Percentiles rank a stretch among this genome's conserved stretches.
Conservation (phyloP, 2,797 vertebrate genomes). For the Gambusia yucatana region DNA sequence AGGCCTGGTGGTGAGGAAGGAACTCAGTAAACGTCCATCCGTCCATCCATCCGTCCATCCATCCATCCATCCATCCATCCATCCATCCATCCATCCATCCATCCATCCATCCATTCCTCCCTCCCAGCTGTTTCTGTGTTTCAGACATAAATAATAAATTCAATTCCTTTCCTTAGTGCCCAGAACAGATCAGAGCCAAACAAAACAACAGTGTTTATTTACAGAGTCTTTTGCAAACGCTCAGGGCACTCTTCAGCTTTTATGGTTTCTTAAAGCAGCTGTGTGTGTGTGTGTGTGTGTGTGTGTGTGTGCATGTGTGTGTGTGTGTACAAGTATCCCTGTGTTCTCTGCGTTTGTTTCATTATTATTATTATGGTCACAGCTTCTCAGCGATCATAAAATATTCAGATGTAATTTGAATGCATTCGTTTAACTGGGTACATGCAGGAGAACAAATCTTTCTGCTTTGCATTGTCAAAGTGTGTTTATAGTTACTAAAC, state of each 20-base stretch:
- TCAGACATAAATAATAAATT: not conserved
- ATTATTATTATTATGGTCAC: not conserved
- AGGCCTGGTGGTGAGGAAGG: no score
- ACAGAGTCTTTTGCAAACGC: conserved; percentile 47
- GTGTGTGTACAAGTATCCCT: not conserved
- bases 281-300: not conserved
- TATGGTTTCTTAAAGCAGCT: conserved; percentile 21
- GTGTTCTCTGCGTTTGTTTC: not conserved
- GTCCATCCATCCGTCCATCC: not conserved
- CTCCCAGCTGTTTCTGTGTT: not conserved
- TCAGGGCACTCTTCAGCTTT: conserved; percentile 34
- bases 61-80: not conserved
- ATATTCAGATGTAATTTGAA: not conserved
- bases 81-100: not conserved
- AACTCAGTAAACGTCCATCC: not conserved
- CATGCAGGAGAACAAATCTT: not conserved
- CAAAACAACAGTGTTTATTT: conserved; percentile 56
- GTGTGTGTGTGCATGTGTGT: no score
- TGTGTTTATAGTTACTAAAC: not conserved
- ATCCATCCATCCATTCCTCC: not conserved
- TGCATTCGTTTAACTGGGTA: not conserved
- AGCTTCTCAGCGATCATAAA: not conserved
- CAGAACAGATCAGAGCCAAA: conserved; percentile 51
- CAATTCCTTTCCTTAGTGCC: conserved; percentile 2
- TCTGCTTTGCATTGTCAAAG: not conserved